phyloP scores from a whole-genome alignment of 2,888 invertebrate species.

The Patella depressa region DNA sequence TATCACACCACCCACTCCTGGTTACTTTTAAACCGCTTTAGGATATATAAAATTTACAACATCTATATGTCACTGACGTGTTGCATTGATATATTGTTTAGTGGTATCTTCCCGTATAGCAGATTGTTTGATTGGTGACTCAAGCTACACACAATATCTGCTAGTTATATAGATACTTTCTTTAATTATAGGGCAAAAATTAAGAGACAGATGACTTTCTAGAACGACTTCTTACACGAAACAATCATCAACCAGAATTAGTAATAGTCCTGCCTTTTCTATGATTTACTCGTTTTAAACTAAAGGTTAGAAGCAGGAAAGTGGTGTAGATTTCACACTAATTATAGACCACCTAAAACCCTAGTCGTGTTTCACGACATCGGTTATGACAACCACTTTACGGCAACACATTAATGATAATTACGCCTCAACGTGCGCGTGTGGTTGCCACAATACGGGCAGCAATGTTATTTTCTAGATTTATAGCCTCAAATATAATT shows the following conservation, averaged over 20 bases:
- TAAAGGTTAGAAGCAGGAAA: conserved; percentile 6
- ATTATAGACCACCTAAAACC: conserved; percentile 8
- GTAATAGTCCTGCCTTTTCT: not conserved
- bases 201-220: no score
- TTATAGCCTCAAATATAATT: conserved; percentile 25
- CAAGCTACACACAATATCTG: no score
- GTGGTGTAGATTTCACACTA: not conserved
- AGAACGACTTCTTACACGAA: not conserved
- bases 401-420: conserved; percentile 17
- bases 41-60: no score
- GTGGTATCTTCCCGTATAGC: no score
- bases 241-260: conserved; percentile 1
- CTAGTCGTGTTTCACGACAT: not conserved
- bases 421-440: conserved; percentile 18
- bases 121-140: no score
- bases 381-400: not conserved
- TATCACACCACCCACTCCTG: no score
- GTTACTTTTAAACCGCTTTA: no score
- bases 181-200: no score
- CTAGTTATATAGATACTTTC: no score
- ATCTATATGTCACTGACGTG: no score
- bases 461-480: conserved; percentile 24
- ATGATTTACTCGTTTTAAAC: not conserved
- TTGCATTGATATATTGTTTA: no score
- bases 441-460: conserved; percentile 6